Conservation (phyloP, 2,797 vertebrate species). For the Myiotriccus ornatus region DNA sequence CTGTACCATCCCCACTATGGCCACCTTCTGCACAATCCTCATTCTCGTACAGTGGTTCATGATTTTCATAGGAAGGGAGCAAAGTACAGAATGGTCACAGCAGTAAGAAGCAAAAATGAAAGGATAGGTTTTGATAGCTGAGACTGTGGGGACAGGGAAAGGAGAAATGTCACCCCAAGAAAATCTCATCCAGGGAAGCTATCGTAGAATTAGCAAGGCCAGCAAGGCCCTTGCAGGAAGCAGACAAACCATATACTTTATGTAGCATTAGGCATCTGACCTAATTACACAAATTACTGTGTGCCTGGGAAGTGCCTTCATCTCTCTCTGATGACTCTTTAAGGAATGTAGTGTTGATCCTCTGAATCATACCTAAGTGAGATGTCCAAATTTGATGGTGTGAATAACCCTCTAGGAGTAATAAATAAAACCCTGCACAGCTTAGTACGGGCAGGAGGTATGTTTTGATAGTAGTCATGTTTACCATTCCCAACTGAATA, state of each 20-base stretch:
- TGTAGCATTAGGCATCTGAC: neutral
- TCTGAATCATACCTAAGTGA: conserved; percentile 42
- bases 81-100: neutral
- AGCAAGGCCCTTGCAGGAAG: neutral
- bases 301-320: neutral
- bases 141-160: neutral
- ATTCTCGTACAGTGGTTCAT: neutral
- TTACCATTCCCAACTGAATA: conserved; percentile 22
- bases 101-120: neutral
- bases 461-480: conserved; percentile 18
- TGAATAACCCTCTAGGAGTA: conserved; percentile 26
- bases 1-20: neutral
- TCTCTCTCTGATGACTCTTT: neutral
- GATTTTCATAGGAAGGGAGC: neutral
- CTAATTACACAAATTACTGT: neutral
- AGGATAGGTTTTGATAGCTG: neutral
- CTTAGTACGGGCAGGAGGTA: neutral
- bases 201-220: neutral
- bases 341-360: neutral
- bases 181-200: neutral
- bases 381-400: conserved; percentile 19
- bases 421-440: conserved; percentile 5
- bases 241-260: neutral
- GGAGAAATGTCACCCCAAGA: neutral
- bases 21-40: neutral